phyloP scores from a whole-genome alignment of 2,888 invertebrate genomes.

The Drosophila mimica region DNA sequence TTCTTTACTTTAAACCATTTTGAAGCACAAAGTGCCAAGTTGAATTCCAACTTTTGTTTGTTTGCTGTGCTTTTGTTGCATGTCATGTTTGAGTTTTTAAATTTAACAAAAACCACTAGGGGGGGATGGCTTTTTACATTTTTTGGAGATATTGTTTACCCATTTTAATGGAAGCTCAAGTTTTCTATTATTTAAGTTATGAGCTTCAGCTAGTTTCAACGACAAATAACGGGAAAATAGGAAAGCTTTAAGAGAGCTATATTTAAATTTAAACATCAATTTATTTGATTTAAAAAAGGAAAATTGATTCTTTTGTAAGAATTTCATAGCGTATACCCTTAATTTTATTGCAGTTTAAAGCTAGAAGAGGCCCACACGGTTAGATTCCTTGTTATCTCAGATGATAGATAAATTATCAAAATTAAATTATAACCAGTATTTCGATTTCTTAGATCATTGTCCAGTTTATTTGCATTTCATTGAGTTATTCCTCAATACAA shows the following conservation, averaged over 20 bases:
- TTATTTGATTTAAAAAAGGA: background rate
- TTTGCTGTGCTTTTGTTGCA: background rate
- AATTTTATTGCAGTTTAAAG: background rate
- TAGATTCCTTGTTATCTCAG: background rate
- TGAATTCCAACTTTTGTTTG: slow-evolving; percentile 23
- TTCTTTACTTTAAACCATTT: slow-evolving; percentile 29
- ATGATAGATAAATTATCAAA: background rate
- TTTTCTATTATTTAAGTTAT: background rate
- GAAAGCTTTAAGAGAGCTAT: background rate
- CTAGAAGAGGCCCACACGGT: background rate
- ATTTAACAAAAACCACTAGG: background rate
- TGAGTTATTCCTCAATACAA: too few species aligned
- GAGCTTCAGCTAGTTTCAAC: background rate
- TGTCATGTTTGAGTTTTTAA: slow-evolving; percentile 3
- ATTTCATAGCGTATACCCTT: background rate
- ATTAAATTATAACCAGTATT: background rate
- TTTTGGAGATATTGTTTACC: too few species aligned
- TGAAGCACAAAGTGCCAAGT: slow-evolving; percentile 36
- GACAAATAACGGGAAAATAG: background rate
- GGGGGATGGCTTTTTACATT: background rate
- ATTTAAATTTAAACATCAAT: background rate
- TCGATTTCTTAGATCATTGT: background rate
- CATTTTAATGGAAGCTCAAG: background rate
- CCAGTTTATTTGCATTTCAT: background rate
- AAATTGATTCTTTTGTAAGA: background rate